Base-by-base conservation (phyloP, 2,797 vertebrate species). In the Cryptoblepharus egeriae region DNA sequence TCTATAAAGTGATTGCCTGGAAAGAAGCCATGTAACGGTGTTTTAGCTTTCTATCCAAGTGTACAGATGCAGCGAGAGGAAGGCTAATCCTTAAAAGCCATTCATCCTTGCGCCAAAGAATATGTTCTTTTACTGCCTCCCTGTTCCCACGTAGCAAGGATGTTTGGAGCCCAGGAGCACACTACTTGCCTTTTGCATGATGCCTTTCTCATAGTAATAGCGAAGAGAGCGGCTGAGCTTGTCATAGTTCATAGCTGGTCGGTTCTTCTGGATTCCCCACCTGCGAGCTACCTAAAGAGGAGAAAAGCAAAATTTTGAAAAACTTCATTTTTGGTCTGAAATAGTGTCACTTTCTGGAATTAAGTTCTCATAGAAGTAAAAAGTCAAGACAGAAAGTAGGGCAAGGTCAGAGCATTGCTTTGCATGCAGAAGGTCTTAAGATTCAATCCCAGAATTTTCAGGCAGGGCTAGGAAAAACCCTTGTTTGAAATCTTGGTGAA, bases 231-330 rank as follows among this genome's bases (percentile, higher is more conserved):
- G 98, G 93, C 98, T 99, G 88, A 99, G 95, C 92, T 99, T 99
- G 96, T 99, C 98, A 0, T 99, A 99, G 94, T 99, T 99, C 98
- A 99, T 99, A 79, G 98, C 98, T 0, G 98, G 98, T 16, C 98
- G 90, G 95, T 99, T 99, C 93, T 99, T 99, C 95, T 99, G 98
- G 93, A 99, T 97, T 75, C 98, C 98, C 98, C 98, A 99, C 80
- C 98, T 98, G 20, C 98, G 97, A 20, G 98, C 98, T 73, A 99
- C 98, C 98, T 99, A 83, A 83, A 12, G 0, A 0, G 57, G 72
- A 49, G 88, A 26, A 61, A 55, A 87, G 63, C 69, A 76, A 2
- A 75, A 26, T 70, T 20, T 64, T n/a, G 52, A 52, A 57, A 26
- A 57, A 20, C 58, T 42, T 61, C 15, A 39, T n/a, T 61, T 60